A percentile compares a stretch with the other conserved stretches of the same genome.
These are phyloP conservation scores for Antennarius striatus DNA, from an alignment of 2,113 vertebrate genomes.

Conservation along the genomic window DNA sequence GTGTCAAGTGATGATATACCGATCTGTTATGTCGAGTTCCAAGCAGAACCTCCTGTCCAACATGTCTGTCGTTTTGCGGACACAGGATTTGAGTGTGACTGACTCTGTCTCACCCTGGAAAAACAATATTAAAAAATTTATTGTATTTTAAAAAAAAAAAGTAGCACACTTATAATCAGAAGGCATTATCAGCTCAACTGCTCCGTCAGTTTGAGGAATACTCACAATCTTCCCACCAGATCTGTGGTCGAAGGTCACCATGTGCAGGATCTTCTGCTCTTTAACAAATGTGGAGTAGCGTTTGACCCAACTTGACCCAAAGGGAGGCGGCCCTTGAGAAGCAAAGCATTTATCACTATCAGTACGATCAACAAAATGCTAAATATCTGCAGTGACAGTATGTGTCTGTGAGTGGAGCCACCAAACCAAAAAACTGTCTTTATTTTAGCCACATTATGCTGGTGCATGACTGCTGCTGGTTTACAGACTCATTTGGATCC, in stretches of 20 bases:
- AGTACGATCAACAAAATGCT: neutral
- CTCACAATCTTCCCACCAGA: conserved; percentile 93
- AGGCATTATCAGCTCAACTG: neutral
- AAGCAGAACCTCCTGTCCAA: conserved; percentile 95
- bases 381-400: neutral
- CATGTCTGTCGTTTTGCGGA: conserved; percentile 87
- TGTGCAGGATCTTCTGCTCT: conserved; percentile 92
- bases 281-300: conserved; percentile 95
- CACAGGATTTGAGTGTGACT: conserved; percentile 87
- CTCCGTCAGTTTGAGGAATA: conserved; percentile 25
- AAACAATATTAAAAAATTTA: conserved; percentile 10
- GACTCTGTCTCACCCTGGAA: conserved; percentile 90
- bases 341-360: neutral
- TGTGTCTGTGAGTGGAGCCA: neutral
- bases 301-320: conserved; percentile 98
- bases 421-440: neutral
- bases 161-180: neutral
- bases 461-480: neutral
- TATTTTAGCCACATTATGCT: neutral
- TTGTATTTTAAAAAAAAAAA: neutral
- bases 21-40: conserved; percentile 92
- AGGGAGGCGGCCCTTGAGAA: conserved; percentile 89
- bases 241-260: conserved; percentile 95
- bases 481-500: neutral
- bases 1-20: conserved; percentile 75